phyloP scores from a whole-genome alignment of 2,888 invertebrate species.

The Acanthoscelides obtectus region DNA sequence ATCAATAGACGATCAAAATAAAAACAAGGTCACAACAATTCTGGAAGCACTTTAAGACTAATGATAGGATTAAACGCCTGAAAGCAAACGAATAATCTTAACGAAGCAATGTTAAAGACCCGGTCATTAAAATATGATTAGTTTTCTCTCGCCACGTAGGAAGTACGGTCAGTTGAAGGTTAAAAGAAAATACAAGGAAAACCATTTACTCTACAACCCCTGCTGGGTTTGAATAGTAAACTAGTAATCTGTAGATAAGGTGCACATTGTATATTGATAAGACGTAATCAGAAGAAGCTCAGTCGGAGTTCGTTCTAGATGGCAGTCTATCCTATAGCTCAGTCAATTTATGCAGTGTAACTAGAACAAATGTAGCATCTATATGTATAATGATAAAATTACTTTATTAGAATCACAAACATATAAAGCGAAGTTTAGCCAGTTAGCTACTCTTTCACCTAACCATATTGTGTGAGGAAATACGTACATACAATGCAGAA shows the following conservation, averaged over 20 bases:
- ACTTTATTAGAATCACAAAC: too few relatives aligned
- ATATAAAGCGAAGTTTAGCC: too few relatives aligned
- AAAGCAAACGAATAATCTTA: neutral
- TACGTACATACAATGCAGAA: too few relatives aligned
- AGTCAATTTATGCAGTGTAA: neutral
- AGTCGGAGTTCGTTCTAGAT: neutral
- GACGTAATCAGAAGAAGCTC: neutral
- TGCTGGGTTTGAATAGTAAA: neutral
- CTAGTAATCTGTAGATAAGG: neutral
- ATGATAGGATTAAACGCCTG: too few relatives aligned
- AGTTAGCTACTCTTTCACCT: too few relatives aligned
- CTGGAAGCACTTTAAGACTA: too few relatives aligned
- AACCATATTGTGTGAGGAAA: too few relatives aligned
- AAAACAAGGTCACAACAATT: too few relatives aligned
- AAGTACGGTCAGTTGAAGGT: neutral
- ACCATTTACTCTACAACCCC: neutral
- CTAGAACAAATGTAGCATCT: too few relatives aligned
- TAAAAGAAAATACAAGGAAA: neutral
- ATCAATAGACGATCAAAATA: too few relatives aligned
- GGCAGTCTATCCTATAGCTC: neutral
- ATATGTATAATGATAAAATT: too few relatives aligned
- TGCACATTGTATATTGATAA: neutral
- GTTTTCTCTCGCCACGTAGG: neutral
- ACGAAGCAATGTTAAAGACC: neutral
- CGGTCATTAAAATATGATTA: neutral